These are phyloP conservation scores for Acleris sparsana DNA, from an alignment of 2,888 invertebrate species.

Conservation along the genomic window DNA sequence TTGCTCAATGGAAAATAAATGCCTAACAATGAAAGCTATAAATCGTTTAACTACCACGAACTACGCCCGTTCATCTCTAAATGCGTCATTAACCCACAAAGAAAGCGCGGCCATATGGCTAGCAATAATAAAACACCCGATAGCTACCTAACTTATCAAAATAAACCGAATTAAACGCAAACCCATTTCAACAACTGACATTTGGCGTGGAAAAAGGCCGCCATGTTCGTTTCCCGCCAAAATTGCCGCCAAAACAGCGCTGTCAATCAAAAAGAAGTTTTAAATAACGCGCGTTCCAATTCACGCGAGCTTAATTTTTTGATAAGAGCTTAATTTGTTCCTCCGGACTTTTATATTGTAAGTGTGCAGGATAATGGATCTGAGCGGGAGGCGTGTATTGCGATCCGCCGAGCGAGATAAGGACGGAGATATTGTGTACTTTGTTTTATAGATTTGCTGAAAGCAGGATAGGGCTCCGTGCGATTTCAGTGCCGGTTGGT, in stretches of 20 bases:
- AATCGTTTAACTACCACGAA: conserved; percentile 49
- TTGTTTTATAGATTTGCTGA: conserved; percentile 79
- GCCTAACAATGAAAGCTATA: conserved; percentile 47
- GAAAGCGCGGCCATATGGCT: conserved; percentile 46
- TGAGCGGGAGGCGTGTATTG: conserved; percentile 50
- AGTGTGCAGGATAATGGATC: conserved; percentile 42
- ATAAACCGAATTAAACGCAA: conserved; percentile 39
- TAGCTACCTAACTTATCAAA: conserved; percentile 38
- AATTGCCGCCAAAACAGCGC: conserved; percentile 39
- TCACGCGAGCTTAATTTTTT: conserved; percentile 27
- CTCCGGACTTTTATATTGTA: conserved; percentile 31
- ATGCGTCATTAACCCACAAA: conserved; percentile 47
- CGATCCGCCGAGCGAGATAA: conserved; percentile 44
- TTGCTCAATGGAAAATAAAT: conserved; percentile 46
- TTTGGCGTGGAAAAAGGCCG: conserved; percentile 7
- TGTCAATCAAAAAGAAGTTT: conserved; percentile 43
- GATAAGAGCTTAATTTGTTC: conserved; percentile 13
- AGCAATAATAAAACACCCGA: conserved; percentile 43
- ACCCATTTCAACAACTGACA: conserved; percentile 6
- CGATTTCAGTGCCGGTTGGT: conserved; percentile 48
- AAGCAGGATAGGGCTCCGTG: conserved; percentile 54
- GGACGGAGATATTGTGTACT: conserved; percentile 60
- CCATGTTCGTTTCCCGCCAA: conserved; percentile 42
- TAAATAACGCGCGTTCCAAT: conserved; percentile 38
- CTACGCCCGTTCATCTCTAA: conserved; percentile 43